Percentiles rank a stretch among this genome's conserved stretches.
phyloP scores from a whole-genome alignment of 2,113 vertebrate genomes.

The Egretta garzetta region DNA sequence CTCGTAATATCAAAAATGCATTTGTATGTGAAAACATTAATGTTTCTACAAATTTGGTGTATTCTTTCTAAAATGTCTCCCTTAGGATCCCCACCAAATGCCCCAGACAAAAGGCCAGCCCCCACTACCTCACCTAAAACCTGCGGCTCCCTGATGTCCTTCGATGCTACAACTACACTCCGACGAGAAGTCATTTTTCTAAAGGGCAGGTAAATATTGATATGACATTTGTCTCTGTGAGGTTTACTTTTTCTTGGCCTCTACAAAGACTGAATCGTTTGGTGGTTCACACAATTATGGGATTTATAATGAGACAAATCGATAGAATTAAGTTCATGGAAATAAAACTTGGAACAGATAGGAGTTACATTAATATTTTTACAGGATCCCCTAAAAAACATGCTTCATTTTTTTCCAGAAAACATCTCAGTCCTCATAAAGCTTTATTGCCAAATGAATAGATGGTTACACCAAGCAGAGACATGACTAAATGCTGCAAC shows the following conservation, averaged over 20 bases:
- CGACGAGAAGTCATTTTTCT: conserved; percentile 88
- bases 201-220: conserved; percentile 84
- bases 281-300: not conserved
- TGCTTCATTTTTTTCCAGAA: not conserved
- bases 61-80: not conserved
- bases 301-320: not conserved
- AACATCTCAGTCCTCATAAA: not conserved
- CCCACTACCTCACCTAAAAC: conserved; percentile 63
- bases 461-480: not conserved
- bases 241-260: not conserved
- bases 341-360: not conserved
- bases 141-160: conserved; percentile 79
- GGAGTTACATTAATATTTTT: not conserved
- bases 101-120: conserved; percentile 48
- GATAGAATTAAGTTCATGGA: not conserved
- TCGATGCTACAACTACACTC: conserved; percentile 85
- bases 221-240: not conserved
- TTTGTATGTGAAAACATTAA: not conserved
- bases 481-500: not conserved
- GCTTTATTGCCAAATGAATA: not conserved
- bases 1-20: not conserved
- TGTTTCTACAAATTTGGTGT: not conserved
- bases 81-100: conserved; percentile 41
- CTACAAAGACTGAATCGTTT: not conserved
- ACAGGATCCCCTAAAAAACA: not conserved